A percentile compares a stretch with the other conserved stretches of the same genome.
Conservation (phyloP, 2,888 invertebrate species). For the Ormia ochracea region DNA sequence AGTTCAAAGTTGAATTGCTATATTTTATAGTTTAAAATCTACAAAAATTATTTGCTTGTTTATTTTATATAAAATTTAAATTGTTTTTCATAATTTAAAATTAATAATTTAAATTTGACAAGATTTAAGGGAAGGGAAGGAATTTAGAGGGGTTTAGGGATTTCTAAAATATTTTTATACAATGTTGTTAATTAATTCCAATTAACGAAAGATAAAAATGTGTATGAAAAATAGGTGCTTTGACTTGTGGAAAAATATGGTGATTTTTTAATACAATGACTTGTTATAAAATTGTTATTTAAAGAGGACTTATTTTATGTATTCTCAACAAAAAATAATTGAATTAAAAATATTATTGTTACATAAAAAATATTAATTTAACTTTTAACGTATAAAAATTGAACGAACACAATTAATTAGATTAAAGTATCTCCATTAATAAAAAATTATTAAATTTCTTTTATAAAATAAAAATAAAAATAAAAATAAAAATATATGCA, state of each 20-base stretch:
- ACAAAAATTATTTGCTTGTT: slow-evolving; percentile 39
- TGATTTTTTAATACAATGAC: slow-evolving; percentile 44
- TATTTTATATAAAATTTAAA: slow-evolving; percentile 32
- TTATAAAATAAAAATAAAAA: slow-evolving; percentile 6
- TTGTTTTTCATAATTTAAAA: slow-evolving; percentile 24
- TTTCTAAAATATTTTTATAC: slow-evolving; percentile 28
- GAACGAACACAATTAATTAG: slow-evolving; percentile 61
- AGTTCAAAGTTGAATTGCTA: slow-evolving; percentile 31
- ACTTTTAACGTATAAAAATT: slow-evolving; percentile 37
- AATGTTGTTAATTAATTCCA: slow-evolving; percentile 57
- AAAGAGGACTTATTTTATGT: slow-evolving; percentile 50
- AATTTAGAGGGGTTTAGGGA: slow-evolving; percentile 1
- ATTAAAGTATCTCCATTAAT: slow-evolving; percentile 60
- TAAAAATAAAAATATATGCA: too few species aligned
- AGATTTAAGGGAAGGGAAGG: slow-evolving; percentile 1
- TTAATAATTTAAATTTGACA: slow-evolving; percentile 38
- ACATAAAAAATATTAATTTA: slow-evolving; percentile 31
- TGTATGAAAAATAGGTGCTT: slow-evolving; percentile 54
- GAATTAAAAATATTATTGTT: slow-evolving; percentile 28
- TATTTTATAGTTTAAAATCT: slow-evolving; percentile 47
- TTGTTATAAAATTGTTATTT: background rate
- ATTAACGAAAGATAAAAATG: slow-evolving; percentile 41
- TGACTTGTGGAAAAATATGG: slow-evolving; percentile 51
- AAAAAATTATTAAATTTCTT: slow-evolving; percentile 21
- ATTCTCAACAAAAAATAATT: slow-evolving; percentile 14